Evolutionary conservation across 2,113 vertebrate species (phyloP), one percentile per base, ranked within the genome.

Genomic region (Corvus hawaiiensis): DNA sequence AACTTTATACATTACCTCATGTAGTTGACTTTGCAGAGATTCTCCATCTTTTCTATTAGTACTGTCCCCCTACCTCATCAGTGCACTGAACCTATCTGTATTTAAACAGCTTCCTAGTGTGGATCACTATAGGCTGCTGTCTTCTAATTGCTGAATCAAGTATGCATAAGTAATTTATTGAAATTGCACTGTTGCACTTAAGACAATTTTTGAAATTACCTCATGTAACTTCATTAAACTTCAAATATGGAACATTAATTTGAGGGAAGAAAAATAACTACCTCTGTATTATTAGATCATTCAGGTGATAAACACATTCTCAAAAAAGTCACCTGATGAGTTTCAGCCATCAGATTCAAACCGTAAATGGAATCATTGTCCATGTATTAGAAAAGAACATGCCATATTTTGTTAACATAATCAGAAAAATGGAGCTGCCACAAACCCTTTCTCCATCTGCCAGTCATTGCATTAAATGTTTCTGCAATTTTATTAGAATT

Each of bases 321-420:
- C 54, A 41, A 23, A 80, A 90, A 89, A 97, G 80, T 94, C 71
- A 87, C 84, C 93, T 97, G 95, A 97, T 97, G 78, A 94, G 52
- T 93, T 98, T 97, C 91, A 97, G 80, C 93, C 88, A 90, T 94
- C 81, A 95, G 91, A 97, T 97, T 97, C 97, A 96, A 97, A 97
- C 93, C 92, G 84, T 95, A 97, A 98, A 97, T 97, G 89, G 96
- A 97, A 95, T 81, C 3, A 7, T 91, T 94, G 95, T 96, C 84
- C 32, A 21, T 63, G 92, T 69, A 68, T 98, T 97, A 97, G 92
- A 95, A 97, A 97, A 98, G 76, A 82, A 94, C 93, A 95, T 96
- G 97, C 96, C 97, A 94, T 90, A 81, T 97, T 98, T 97, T 98
- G 98, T 98, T 98, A 98, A 97, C 97, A 98, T 97, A 98, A 98